Base-by-base conservation (phyloP, 2,113 vertebrate genomes). In the Corythoichthys haematopterus region DNA sequence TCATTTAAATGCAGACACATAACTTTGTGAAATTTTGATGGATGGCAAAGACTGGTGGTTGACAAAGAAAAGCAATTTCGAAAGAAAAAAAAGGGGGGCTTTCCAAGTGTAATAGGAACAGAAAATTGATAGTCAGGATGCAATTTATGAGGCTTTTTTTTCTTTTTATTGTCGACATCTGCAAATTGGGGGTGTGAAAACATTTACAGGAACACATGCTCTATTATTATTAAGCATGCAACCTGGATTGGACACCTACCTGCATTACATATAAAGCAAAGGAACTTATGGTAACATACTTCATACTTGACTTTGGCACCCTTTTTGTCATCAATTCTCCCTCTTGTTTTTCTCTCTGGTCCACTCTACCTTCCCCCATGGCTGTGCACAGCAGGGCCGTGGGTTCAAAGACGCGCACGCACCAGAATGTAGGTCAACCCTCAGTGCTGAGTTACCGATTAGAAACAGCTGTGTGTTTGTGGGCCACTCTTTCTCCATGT, bases 371-470 rank as follows among this genome's bases (percentile, higher is more conserved):
- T 84, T 84, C 84, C 87, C 60, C 85, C 77, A 80, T 80, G 69
- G 84, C 82, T 83, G 75, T 79, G 68, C 85, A 74, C 87, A 79
- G 81, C 82, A 83, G 84, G 84, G 80, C 87, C 84, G 81, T 12
- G 80, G 87, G 88, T 86, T 90, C 85, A 89, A 88, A 90, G 87
- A 82, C 80, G 69, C 74, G 84, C 86, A 64, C 67, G 82, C 76
- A 79, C 74, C 84, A 85, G 85, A 89, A 91, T 91, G 87, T 91
- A 89, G 90, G 90, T 89, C 88, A 90, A 76, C 77, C 82, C 82
- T 84, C 63, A 79, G 88, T 84, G 83, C 87, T 80, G 83, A 88
- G 83, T 90, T 90, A 90, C 90, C 84, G 87, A 91, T 91, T 88
- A 88, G 82, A 91, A 91, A 90, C 90, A 90, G 88, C 88, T 90